Percentiles rank a stretch among this genome's conserved stretches.
These are phyloP conservation scores for Ailurus styani DNA, from an alignment of 2,113 vertebrate species.

Conservation along the genomic window DNA sequence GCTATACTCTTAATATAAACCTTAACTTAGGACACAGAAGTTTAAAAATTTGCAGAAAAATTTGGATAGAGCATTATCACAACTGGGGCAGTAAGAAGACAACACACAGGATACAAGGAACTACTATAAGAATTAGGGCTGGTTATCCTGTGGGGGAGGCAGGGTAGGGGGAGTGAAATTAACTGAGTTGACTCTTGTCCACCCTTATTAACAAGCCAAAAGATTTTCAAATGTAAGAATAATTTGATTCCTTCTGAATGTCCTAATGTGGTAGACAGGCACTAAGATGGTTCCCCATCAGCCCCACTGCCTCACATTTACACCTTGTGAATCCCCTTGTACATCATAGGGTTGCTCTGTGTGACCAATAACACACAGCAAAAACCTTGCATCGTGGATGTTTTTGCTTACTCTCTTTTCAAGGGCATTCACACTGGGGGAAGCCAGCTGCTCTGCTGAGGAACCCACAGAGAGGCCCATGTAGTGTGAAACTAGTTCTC, in stretches of 20 bases:
- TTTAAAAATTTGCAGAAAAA: background rate
- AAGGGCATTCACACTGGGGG: background rate
- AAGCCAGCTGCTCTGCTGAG: background rate
- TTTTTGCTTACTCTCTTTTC: background rate
- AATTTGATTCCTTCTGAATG: slow-evolving; percentile 1
- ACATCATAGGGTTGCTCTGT: background rate
- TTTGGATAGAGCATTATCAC: background rate
- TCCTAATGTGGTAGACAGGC: background rate
- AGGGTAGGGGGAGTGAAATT: background rate
- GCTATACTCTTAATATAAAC: background rate
- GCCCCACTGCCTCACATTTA: background rate
- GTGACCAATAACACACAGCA: background rate
- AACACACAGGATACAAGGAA: background rate
- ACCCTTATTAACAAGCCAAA: slow-evolving; percentile 7
- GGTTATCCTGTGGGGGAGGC: background rate
- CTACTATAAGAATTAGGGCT: background rate
- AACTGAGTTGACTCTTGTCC: background rate
- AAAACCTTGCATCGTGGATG: background rate
- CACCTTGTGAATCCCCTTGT: background rate
- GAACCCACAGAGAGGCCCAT: background rate
- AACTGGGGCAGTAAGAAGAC: background rate
- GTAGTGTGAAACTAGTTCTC: background rate
- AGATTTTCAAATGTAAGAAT: background rate
- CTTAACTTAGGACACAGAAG: background rate
- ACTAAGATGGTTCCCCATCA: background rate